These are phyloP conservation scores for Ypsolopha sequella DNA, from an alignment of 2,888 invertebrate species.

Conservation along the genomic window DNA sequence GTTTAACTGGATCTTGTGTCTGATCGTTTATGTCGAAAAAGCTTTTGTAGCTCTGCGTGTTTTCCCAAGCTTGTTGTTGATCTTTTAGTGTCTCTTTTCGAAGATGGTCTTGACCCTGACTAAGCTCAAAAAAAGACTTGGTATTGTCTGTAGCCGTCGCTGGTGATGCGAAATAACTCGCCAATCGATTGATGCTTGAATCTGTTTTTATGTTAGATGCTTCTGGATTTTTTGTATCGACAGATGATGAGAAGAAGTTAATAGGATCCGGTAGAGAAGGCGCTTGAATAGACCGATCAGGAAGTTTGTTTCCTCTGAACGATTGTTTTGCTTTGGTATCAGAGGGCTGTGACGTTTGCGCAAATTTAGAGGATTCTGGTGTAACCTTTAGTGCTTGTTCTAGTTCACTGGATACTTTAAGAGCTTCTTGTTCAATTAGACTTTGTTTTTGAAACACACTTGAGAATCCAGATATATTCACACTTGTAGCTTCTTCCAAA, in stretches of 20 bases:
- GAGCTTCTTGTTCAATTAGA: too few species aligned
- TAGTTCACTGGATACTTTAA: too few species aligned
- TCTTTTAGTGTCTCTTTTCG: constrained; percentile 21
- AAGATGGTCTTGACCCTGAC: constrained; percentile 57
- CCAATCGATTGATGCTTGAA: constrained; percentile 33
- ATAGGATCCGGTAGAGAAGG: constrained; percentile 29
- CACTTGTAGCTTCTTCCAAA: too few species aligned
- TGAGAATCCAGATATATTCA: too few species aligned
- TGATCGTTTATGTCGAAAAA: not conserved
- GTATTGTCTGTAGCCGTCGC: constrained; percentile 44
- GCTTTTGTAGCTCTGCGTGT: not conserved
- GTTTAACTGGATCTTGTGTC: not conserved
- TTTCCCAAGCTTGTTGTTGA: not conserved
- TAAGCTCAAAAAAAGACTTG: constrained; percentile 65
- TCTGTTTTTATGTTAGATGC: not conserved
- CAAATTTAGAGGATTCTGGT: not conserved
- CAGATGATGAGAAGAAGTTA: constrained; percentile 32
- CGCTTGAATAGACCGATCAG: not conserved
- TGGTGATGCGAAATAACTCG: constrained; percentile 51
- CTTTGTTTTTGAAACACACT: too few species aligned
- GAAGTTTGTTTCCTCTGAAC: too few species aligned
- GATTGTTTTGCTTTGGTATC: too few species aligned
- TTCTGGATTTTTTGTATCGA: constrained; percentile 16
- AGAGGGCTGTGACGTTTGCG: not conserved
- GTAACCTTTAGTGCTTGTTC: too few species aligned